Evolutionary conservation across 2,888 invertebrate species (phyloP), one percentile per base, ranked within the genome.

Genomic region (Pediacus dermestoides): DNA sequence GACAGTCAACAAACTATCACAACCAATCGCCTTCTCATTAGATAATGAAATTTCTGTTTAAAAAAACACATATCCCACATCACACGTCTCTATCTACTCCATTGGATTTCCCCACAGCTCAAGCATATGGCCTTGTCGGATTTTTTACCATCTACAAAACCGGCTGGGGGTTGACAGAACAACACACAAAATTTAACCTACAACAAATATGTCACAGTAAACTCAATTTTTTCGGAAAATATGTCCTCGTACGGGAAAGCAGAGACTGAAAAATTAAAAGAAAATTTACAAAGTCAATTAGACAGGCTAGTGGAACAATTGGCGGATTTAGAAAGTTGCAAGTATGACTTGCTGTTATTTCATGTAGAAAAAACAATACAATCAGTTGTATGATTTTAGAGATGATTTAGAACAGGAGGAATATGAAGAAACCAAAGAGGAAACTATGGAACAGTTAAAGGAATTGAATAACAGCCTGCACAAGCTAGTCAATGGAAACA

Each of bases 381-480:
- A 28, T 7, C 25, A 12, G 7, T 30, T 8, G 14, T n/a, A 10
- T 15, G 8, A 7, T 12, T 63, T 16, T 55, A 84, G 83, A 59
- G 73, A 75, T 50, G 81, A 81, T 37, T 57, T 86, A 45, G 79
- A 80, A 9, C 61, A 64, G 3, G 74, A 74, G 16, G 84, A 83
- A 63, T 85, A 84, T 67, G 74, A 78, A 43, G 80, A 82, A 60
- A 77, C 78, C 4, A 80, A 79, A 64, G 71, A 75, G 50, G 83
- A 84, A 46, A 85, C 84, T 0, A 68, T 81, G 55, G 83, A 84
- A 43, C 85, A 85, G 60, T 66, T 85, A 13, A 76, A 77, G 53
- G 85, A 85, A 61, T 77, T 85, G 41, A 76, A 79, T 55, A 74
- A 75, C 37, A 80, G 79, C 31, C 66, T 85, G 16, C 72, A 73